Evolutionary conservation across 2,888 invertebrate species (phyloP).

Genomic region (Melolontha melolontha): DNA sequence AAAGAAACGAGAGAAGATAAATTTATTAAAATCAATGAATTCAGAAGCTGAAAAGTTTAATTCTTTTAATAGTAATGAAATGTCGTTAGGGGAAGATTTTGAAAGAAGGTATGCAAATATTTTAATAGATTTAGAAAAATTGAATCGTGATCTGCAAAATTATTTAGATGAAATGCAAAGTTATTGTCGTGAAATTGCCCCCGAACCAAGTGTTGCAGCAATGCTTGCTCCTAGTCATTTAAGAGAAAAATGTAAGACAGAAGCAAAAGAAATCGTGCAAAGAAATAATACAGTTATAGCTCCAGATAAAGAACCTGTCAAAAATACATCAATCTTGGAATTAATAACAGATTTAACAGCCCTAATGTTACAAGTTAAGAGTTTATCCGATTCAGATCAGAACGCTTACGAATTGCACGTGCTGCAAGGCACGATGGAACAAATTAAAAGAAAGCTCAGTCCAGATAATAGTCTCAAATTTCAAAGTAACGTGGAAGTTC

Average conservation of each 20-base stretch:
- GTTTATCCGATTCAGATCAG: conserved; percentile 81
- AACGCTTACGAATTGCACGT: conserved; percentile 93
- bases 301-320: conserved; percentile 67
- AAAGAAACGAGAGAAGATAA: conserved; percentile 84
- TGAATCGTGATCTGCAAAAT: conserved; percentile 89
- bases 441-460: conserved; percentile 84
- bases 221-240: conserved; percentile 91
- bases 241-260: conserved; percentile 87
- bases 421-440: conserved; percentile 90
- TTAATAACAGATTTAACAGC: conserved; percentile 91
- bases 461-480: conserved; percentile 82
- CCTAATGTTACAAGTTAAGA: conserved; percentile 88
- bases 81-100: conserved; percentile 81
- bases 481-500: conserved; percentile 91
- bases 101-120: conserved; percentile 89
- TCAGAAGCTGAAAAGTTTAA: conserved; percentile 89
- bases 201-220: conserved; percentile 86
- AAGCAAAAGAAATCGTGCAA: conserved; percentile 84
- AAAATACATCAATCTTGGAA: conserved; percentile 75
- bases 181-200: conserved; percentile 87
- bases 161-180: conserved; percentile 88
- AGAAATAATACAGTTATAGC: conserved; percentile 75
- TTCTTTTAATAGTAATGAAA: conserved; percentile 78
- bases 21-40: conserved; percentile 86
- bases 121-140: conserved; percentile 89